Base-by-base conservation (phyloP, 2,113 vertebrate genomes). In the Illadopsis cleaveri region DNA sequence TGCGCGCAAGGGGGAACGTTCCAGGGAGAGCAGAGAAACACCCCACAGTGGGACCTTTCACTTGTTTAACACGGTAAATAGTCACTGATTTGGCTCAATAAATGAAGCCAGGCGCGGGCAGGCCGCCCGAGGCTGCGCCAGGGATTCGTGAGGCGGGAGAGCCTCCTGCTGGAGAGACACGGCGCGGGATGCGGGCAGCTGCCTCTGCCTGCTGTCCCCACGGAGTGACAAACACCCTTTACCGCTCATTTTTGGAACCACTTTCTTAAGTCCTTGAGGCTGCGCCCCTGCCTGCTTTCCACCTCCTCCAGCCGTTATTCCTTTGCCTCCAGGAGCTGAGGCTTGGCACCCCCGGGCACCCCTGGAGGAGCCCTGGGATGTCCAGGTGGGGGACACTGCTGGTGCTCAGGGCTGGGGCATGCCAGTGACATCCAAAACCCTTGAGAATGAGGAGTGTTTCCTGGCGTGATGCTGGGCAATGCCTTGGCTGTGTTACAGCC, bases 151-250 rank as follows among this genome's bases (percentile, higher is more conserved):
- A 17, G 81, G 51, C 73, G 69, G 48, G 54, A 70, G 96, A 14
- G 91, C 94, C 96, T 66, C 82, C 98, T 89, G 89, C 92, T 96
- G 97, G 89, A 89, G 57, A 90, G 79, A 33, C 5, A 2, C 1
- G 40, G 79, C 0, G 9, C 1, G 28, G 33, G 48, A 37, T 51
- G 19, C 4, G 21, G 44, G 44, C 19, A 45, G 44, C 44, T 45
- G 44, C 44, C 44, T 45, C 44, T 20, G 45, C 45, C 45, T 12
- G 45, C 45, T 12, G 45, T 47, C 45, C 45, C 44, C 44, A 21
- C 19, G 44, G 44, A 44, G 42, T 17, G 42, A 22, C 5, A 21
- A 33, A 18, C 4, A 33, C 2, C 22, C 7, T 8, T 48, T 8
- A 4, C 5, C 3, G 0, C 47, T 21, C n/a, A 0, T 8, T 33